phyloP scores from a whole-genome alignment of 2,888 invertebrate species.

The Brachynemurus nebulosus region DNA sequence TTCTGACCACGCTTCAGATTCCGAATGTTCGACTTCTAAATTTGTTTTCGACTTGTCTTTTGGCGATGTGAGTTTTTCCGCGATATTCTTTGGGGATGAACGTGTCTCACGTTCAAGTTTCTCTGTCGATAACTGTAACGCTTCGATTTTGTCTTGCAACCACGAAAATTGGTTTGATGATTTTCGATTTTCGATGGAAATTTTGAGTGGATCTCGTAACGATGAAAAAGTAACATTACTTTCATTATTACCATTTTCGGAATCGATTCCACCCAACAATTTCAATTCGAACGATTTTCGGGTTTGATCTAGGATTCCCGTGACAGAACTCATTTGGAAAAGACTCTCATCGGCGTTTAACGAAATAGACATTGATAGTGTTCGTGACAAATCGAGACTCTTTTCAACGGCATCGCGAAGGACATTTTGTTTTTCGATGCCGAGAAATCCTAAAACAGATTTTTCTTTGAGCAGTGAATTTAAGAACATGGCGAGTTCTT shows the following conservation, averaged over 20 bases:
- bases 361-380: constrained; percentile 31
- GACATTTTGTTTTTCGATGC: constrained; percentile 35
- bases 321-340: constrained; percentile 34
- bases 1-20: constrained; percentile 80
- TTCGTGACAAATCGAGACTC: constrained; percentile 38
- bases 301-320: constrained; percentile 30
- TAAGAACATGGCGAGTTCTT: constrained; percentile 50
- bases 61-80: constrained; percentile 27
- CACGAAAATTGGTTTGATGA: constrained; percentile 15
- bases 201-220: constrained; percentile 27
- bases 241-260: constrained; percentile 20
- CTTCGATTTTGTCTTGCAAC: no score
- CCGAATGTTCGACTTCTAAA: constrained; percentile 34
- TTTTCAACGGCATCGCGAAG: constrained; percentile 40
- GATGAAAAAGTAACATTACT: no score
- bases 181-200: constrained; percentile 25
- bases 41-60: constrained; percentile 27
- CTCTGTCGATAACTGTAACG: not conserved
- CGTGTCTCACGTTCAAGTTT: constrained; percentile 21
- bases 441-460: constrained; percentile 38
- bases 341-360: constrained; percentile 35
- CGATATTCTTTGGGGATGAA: no score
- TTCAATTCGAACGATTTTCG: constrained; percentile 20
- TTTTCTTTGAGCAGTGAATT: constrained; percentile 48
- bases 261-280: constrained; percentile 9